phyloP scores from a whole-genome alignment of 2,113 vertebrate genomes.

The Oxyruncus cristatus region DNA sequence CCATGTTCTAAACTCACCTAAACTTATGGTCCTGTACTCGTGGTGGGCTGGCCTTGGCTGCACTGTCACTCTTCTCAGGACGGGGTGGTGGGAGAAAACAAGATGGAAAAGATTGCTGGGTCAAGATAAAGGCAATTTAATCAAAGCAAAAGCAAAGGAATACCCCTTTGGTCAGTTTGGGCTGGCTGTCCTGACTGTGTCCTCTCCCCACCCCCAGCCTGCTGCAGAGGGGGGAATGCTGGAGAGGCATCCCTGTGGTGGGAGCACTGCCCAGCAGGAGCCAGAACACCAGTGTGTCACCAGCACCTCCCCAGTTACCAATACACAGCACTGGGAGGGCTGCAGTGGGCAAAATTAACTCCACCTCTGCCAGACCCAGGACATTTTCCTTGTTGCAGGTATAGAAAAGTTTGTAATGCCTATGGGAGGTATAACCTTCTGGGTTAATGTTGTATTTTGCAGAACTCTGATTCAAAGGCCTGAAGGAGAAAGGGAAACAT shows the following conservation, averaged over 20 bases:
- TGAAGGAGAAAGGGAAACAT: neutral
- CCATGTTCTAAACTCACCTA: neutral
- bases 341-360: neutral
- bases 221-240: fast-evolving
- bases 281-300: neutral
- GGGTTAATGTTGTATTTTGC: neutral
- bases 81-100: neutral
- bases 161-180: neutral
- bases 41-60: neutral
- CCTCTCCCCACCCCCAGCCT: neutral
- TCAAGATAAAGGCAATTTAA: neutral
- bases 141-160: neutral
- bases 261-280: neutral
- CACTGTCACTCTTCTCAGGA: neutral
- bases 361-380: neutral
- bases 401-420: neutral
- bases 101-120: neutral
- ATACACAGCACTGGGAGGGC: neutral
- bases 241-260: neutral
- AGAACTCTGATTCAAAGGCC: neutral
- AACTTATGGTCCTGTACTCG: neutral
- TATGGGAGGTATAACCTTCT: neutral
- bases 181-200: neutral
- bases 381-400: neutral
- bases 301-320: neutral